phyloP scores from a whole-genome alignment of 1,140 invertebrate genomes.

The Sitophilus oryzae region DNA sequence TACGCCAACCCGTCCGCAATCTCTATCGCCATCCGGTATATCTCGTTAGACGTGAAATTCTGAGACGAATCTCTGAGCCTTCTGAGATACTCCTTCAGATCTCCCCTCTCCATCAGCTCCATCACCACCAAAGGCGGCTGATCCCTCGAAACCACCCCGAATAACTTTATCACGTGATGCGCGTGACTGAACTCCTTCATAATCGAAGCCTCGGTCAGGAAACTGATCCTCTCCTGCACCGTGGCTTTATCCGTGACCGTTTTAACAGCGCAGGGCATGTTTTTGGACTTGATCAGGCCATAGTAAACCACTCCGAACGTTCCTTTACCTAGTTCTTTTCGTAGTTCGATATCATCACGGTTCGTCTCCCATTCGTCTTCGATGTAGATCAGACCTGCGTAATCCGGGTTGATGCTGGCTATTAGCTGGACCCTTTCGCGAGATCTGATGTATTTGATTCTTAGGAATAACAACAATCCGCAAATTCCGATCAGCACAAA shows the following conservation, averaged over 20 bases:
- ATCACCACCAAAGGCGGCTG: slow-evolving; percentile 65
- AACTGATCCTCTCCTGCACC: slow-evolving; percentile 75
- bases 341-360: slow-evolving; percentile 70
- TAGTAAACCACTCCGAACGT: slow-evolving; percentile 83
- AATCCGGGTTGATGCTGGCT: slow-evolving; percentile 72
- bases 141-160: slow-evolving; percentile 64
- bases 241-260: slow-evolving; percentile 84
- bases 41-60: slow-evolving; percentile 41
- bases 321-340: slow-evolving; percentile 81
- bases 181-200: slow-evolving; percentile 78
- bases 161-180: slow-evolving; percentile 61
- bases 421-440: slow-evolving; percentile 55
- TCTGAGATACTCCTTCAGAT: slow-evolving; percentile 62
- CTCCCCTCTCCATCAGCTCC: slow-evolving; percentile 71
- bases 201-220: slow-evolving; percentile 91
- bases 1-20: slow-evolving; percentile 80
- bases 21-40: slow-evolving; percentile 62
- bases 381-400: slow-evolving; percentile 68
- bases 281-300: slow-evolving; percentile 34
- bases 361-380: slow-evolving; percentile 95
- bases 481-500: slow-evolving; percentile 39
- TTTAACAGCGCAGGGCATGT: slow-evolving; percentile 84
- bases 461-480: slow-evolving; percentile 27
- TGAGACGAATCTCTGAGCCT: slow-evolving; percentile 38
- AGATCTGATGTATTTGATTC: slow-evolving; percentile 23